Evolutionary conservation across 1,140 invertebrate genomes (phyloP).

Genomic region (Lucilia cuprina): DNA sequence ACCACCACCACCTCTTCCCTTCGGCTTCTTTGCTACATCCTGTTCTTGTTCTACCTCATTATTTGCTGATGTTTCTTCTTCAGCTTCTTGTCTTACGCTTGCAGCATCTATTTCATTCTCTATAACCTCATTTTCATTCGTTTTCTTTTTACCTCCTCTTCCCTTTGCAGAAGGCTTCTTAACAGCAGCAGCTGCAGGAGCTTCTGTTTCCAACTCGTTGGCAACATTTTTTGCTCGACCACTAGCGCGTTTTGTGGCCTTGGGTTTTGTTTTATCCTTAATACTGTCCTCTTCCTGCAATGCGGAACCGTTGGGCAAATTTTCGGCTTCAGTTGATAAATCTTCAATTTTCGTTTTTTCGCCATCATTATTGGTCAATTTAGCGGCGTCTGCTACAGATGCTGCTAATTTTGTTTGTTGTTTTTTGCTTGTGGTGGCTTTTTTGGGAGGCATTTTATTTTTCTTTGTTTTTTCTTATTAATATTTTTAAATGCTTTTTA

Average conservation of each 20-base stretch:
- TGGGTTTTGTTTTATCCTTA: neutral
- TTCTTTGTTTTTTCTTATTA: neutral
- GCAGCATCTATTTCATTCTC: neutral
- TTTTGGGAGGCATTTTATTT: neutral
- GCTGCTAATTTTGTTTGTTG: neutral
- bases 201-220: neutral
- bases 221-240: neutral
- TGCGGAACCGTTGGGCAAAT: neutral
- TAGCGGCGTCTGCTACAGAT: neutral
- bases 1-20: neutral
- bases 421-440: neutral
- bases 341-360: neutral
- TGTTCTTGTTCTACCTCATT: neutral
- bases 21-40: constrained; percentile 1
- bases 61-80: neutral
- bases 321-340: neutral
- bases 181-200: neutral
- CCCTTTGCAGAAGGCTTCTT: constrained; percentile 4
- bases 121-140: constrained; percentile 20
- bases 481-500: neutral
- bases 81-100: neutral
- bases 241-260: neutral
- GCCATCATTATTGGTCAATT: neutral
- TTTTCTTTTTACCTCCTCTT: constrained; percentile 26
- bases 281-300: neutral